Base-by-base conservation (phyloP, 2,888 invertebrate genomes). In the Drosophila atripex region DNA sequence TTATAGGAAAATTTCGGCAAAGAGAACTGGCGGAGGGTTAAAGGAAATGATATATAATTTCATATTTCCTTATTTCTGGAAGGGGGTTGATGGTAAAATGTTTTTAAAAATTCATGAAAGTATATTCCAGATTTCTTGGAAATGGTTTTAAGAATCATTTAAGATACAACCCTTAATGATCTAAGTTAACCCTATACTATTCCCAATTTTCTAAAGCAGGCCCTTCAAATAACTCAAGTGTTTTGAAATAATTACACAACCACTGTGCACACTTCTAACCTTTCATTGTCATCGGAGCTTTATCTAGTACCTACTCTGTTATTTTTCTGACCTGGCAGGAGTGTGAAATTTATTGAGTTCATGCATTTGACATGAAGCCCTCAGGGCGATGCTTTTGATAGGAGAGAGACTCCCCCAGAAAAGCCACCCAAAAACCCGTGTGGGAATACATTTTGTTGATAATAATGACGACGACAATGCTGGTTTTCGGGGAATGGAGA, bases 341-440 rank as follows among this genome's bases (percentile, higher is more conserved):
- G 64, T 69, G 65, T 76, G 73, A 82, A 82, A 82, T 80, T 80
- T 80, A 80, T 80, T 82, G 69, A 65, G 73, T 69, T 82, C 77
- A 60, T 80, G 80, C 80, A 79, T 76, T 82, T 80, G 80, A 80
- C 80, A 79, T 76, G 74, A 80, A 82, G 78, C 79, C 79, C 76
- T 80, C 63, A 71, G 78, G 78, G 78, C 71, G 45, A 74, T 49
- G 64, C 68, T 74, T 73, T 76, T 76, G 78, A 78, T 78, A 72
- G 73, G 54, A 71, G 50, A 64, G 21, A 23, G 21, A 23, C 21
- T 23, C 4, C 21, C 5, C 57, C 65, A 50, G 60, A 50, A 51
- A 69, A 47, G 47, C 59, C 39, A 30, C 35, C 49, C 35, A 66
- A 52, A 47, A 58, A 38, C 46, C 38, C 60, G 38, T 49, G 52